Evolutionary conservation across 2,797 vertebrate genomes (phyloP).

Genomic region (Pterois miles): DNA sequence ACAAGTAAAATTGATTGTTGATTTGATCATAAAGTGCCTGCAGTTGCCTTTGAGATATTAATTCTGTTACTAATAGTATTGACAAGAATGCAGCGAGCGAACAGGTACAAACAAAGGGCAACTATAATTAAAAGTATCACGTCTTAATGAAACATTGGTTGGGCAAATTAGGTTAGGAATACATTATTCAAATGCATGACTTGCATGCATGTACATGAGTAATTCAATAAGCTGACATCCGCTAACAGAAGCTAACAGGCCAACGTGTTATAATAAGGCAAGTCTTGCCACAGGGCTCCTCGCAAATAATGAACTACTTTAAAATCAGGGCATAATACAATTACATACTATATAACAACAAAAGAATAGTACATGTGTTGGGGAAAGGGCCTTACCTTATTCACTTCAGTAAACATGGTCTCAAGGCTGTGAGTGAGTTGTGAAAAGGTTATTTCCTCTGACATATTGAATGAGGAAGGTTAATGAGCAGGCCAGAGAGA

Average conservation of each 20-base stretch:
- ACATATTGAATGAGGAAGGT: conserved; percentile 75
- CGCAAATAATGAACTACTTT: conserved; percentile 59
- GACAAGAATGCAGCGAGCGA: conserved; percentile 5
- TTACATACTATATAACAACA: conserved; percentile 35
- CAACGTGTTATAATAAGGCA: conserved; percentile 51
- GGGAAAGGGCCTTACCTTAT: conserved; percentile 11
- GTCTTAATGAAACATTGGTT: conserved; percentile 28
- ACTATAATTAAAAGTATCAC: conserved; percentile 36
- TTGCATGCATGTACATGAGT: background rate
- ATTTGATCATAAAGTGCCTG: conserved; percentile 54
- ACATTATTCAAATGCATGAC: conserved; percentile 7
- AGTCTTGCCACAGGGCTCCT: conserved; percentile 32
- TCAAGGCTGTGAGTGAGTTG: conserved; percentile 56
- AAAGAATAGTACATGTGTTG: conserved; percentile 40
- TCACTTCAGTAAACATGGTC: conserved; percentile 56
- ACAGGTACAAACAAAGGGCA: conserved; percentile 16
- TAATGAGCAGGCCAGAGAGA: conserved; percentile 74
- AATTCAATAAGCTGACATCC: conserved; percentile 32
- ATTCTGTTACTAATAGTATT: conserved; percentile 21
- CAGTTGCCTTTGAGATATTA: conserved; percentile 37
- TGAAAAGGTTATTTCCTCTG: conserved; percentile 78
- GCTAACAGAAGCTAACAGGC: conserved; percentile 42
- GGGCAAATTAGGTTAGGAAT: conserved; percentile 20
- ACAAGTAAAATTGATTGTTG: conserved; percentile 50
- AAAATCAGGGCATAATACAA: conserved; percentile 54